Evolutionary conservation across 2,797 vertebrate species (phyloP), one percentile per base, ranked within the genome.

Genomic region (Anguilla obscura): DNA sequence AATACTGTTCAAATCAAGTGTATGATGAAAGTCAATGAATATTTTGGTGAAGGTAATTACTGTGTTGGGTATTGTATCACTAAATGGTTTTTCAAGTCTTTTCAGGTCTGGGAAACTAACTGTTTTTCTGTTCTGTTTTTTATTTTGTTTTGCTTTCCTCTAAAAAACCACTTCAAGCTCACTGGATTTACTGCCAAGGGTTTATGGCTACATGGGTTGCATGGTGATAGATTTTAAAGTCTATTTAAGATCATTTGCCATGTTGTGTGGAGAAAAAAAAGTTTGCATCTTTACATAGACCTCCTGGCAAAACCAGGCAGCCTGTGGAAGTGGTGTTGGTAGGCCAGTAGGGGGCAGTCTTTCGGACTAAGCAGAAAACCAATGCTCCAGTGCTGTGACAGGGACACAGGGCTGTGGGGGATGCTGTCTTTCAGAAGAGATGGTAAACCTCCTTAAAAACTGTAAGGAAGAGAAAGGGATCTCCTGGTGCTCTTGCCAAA

Each of bases 1-100:
- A 92, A 92, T 91, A 85, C 83, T 94, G 90, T 93, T 56, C 90
- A 93, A 95, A 94, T 94, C 92, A 95, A 94, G 90, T 91, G 92
- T 96, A 93, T 90, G n/a, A 85, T 89, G 86, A 63, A 86, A 52
- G 86, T 16, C 82, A 87, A 63, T 86, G 89, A 89, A 88, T 93
- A 54, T 88, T 90, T 89, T 86, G 83, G 69, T 71, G 30, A 88
- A 87, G 18, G 54, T 36, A 88, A 86, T 45, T 60, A 85, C 56
- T 21, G 36, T 74, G 88, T 56, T 45, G 87, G 60, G n/a, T 92
- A 87, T 86, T 90, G 89, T 90, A n/a, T 86, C 85, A 89, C 50
- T 87, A 56, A 89, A 80, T 89, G 86, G 93, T 86, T 52, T 92
- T 92, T 94, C 16, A 92, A 86, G 85, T 84, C 66, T 83, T 86